Percentiles rank a stretch among this genome's conserved stretches.
Evolutionary conservation across 2,113 vertebrate genomes (phyloP).

Genomic region (Pao palembangensis): DNA sequence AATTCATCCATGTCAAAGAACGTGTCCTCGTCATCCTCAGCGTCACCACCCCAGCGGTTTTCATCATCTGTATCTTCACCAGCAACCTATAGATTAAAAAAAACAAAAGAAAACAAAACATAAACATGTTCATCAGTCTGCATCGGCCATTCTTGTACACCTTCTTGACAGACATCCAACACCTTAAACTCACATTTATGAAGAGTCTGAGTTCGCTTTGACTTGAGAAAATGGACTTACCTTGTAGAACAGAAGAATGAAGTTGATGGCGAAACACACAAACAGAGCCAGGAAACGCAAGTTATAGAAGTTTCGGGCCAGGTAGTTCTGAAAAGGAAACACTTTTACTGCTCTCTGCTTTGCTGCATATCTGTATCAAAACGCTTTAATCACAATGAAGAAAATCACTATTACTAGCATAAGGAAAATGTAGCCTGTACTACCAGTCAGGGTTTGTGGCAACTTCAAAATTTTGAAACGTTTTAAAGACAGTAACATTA

Average conservation of each 20-base stretch:
- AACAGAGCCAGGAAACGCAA: slow-evolving; percentile 93
- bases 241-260: slow-evolving; percentile 99
- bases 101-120: neutral
- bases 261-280: slow-evolving; percentile 97
- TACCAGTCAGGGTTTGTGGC: no score
- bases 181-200: no score
- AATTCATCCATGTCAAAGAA: slow-evolving; percentile 91
- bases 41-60: slow-evolving; percentile 80
- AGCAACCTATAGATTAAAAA: slow-evolving; percentile 78
- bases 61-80: slow-evolving; percentile 77
- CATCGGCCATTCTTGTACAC: neutral
- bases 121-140: no score
- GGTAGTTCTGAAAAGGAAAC: slow-evolving; percentile 81
- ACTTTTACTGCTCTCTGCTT: neutral
- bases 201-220: no score
- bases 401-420: no score
- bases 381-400: no score
- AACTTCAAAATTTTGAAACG: no score
- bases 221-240: slow-evolving; percentile 65
- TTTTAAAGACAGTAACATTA: no score
- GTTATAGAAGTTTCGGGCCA: slow-evolving; percentile 99
- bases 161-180: no score
- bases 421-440: no score
- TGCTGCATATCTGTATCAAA: no score
- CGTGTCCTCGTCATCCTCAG: slow-evolving; percentile 75